Evolutionary conservation across 2,888 invertebrate genomes (phyloP), one percentile per base, ranked within the genome.

Genomic region (Onthophagus sagittarius): DNA sequence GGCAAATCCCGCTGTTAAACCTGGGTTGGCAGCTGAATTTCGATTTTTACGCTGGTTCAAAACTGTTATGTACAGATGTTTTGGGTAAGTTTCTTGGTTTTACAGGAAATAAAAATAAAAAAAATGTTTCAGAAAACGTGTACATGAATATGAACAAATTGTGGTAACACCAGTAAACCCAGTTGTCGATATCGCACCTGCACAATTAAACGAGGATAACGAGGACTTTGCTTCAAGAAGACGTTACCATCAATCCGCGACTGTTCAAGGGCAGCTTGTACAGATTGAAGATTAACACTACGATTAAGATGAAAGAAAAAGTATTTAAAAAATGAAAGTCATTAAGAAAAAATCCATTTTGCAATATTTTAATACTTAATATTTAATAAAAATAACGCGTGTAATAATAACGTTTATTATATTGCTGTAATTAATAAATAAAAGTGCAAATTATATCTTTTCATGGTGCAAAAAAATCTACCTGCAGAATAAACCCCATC

Each of bases 1-100:
- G 71, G 95, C 96, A 5, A 97, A 96, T 87, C 98, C 98, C 6
- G 97, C 97, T 3, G 96, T 97, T 5, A 97, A 96, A 82, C 97
- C 97, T 0, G 98, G 98, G 63, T 88, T 94, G 32, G 93, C 95
- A 0, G 90, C 93, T 0, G 94, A 95, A 83, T 95, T 95, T 82
- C 90, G 90, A 78, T 92, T 95, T 80, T 91, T 94, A 80, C 89
- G 89, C 70, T 95, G 94, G 95, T 83, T 94, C 15, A 94, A 91
- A 83, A 90, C 89, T 79, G 86, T 90, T 0, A 86, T 94, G 77
- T 87, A 94, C 71, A 89, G 92, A 78, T 89, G 93, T 79, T 91
- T 93, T 82, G 94, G 95, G 94, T 94, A 87, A 87, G 86, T 33
- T 23, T 23, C 3, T 23, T 23, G 23, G 1, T 23, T 23, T 23